These are phyloP conservation scores for Ptilonorhynchus violaceus DNA, from an alignment of 2,113 vertebrate species.

Conservation along the genomic window DNA sequence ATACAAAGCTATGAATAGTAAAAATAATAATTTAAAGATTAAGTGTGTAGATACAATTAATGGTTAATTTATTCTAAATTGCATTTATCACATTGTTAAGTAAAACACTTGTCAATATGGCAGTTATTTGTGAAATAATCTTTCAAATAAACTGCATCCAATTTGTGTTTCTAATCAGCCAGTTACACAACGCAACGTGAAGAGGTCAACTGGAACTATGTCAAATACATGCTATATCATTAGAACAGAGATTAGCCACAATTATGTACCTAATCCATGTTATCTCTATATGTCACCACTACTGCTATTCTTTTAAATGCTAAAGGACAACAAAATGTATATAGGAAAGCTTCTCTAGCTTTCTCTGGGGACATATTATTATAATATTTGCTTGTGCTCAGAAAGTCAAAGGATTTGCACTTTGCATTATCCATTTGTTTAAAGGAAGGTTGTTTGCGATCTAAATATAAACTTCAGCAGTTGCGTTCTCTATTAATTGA, in stretches of 20 bases:
- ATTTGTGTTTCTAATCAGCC: slow-evolving; percentile 42
- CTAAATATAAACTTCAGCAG: slow-evolving; percentile 38
- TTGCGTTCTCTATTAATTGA: neutral
- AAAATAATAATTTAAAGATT: neutral
- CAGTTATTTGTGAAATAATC: neutral
- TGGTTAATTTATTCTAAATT: slow-evolving; percentile 16
- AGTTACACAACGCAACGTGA: neutral
- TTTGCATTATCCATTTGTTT: slow-evolving; percentile 13
- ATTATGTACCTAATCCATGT: slow-evolving; percentile 30
- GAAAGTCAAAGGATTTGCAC: slow-evolving; percentile 36
- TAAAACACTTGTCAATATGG: neutral
- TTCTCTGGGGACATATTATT: slow-evolving; percentile 25
- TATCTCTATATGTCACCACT: neutral
- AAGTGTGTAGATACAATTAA: neutral
- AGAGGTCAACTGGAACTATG: neutral
- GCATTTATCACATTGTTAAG: neutral
- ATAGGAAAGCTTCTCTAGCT: neutral
- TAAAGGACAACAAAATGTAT: neutral
- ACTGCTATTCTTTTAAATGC: neutral
- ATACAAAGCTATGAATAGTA: neutral
- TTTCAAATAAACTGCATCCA: slow-evolving; percentile 4
- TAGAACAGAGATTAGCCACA: slow-evolving; percentile 33
- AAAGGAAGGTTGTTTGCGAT: slow-evolving; percentile 4
- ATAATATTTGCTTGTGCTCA: slow-evolving; percentile 8
- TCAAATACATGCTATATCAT: neutral